Evolutionary conservation across 1,140 invertebrate genomes (phyloP).

Genomic region (Apis cerana): DNA sequence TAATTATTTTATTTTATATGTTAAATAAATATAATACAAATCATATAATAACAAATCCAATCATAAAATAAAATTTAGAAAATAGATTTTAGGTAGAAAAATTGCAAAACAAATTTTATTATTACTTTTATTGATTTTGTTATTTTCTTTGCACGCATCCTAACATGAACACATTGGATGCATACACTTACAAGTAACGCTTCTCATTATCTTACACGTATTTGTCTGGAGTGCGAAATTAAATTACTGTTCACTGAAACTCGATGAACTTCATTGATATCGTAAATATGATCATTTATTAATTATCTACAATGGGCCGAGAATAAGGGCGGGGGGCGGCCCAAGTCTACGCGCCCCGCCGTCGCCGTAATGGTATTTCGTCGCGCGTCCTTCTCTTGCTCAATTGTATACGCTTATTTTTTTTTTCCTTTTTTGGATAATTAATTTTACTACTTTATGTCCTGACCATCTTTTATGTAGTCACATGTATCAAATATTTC

Average conservation of each 20-base stretch:
- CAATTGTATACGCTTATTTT: conserved; percentile 51
- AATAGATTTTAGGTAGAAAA: conserved; percentile 12
- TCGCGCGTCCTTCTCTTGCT: conserved; percentile 76
- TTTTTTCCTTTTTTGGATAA: conserved; percentile 35
- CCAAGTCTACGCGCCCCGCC: conserved; percentile 81
- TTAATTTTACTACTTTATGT: conserved; percentile 57
- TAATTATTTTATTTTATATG: not conserved
- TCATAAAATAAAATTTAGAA: not conserved
- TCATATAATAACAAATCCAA: not conserved
- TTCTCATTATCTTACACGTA: conserved; percentile 75
- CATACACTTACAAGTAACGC: conserved; percentile 74
- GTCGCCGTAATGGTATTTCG: conserved; percentile 77
- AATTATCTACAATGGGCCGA: conserved; percentile 81
- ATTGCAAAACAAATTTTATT: conserved; percentile 61
- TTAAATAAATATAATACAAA: not conserved
- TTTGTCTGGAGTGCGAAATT: conserved; percentile 75
- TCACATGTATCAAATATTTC: conserved; percentile 52
- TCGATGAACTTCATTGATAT: conserved; percentile 64
- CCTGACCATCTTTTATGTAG: conserved; percentile 46
- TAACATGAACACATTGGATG: conserved; percentile 80
- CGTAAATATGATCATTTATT: conserved; percentile 69
- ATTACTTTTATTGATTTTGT: conserved; percentile 76
- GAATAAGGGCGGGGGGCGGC: conserved; percentile 79
- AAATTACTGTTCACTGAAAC: conserved; percentile 72
- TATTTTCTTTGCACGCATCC: conserved; percentile 76